Evolutionary conservation across 2,113 vertebrate genomes (phyloP).

Genomic region (Leptobrachium ailaonicum): DNA sequence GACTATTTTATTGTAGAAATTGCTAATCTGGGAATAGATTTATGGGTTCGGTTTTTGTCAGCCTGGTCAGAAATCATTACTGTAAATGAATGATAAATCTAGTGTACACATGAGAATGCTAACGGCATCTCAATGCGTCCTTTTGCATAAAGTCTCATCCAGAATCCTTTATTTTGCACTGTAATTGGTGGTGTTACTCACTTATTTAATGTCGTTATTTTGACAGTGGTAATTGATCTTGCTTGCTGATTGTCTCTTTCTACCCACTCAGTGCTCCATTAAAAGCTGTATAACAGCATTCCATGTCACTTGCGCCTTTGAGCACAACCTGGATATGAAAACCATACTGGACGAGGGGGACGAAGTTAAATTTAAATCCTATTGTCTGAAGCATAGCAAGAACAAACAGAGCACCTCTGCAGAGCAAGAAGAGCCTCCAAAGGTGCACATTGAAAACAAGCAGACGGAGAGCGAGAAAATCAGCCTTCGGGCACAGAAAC

Average conservation of each 20-base stretch:
- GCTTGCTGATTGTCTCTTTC: neutral
- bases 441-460: constrained; percentile 76
- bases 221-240: neutral
- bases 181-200: too few species aligned
- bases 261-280: constrained; percentile 82
- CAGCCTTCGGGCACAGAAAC: constrained; percentile 87
- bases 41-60: too few species aligned
- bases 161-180: too few species aligned
- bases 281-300: constrained; percentile 98
- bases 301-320: constrained; percentile 99
- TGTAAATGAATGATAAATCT: too few species aligned
- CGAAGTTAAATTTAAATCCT: constrained; percentile 96
- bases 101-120: too few species aligned
- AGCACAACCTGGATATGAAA: constrained; percentile 97
- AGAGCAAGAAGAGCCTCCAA: constrained; percentile 65
- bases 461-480: constrained; percentile 80
- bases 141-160: too few species aligned
- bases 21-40: too few species aligned
- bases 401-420: constrained; percentile 67
- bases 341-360: constrained; percentile 94
- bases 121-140: too few species aligned
- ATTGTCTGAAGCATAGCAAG: constrained; percentile 95
- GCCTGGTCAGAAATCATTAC: too few species aligned
- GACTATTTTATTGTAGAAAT: too few species aligned
- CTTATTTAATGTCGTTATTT: too few species aligned